Base-by-base conservation (phyloP, 1,140 invertebrate genomes). In the Coenobita brevimanus region DNA sequence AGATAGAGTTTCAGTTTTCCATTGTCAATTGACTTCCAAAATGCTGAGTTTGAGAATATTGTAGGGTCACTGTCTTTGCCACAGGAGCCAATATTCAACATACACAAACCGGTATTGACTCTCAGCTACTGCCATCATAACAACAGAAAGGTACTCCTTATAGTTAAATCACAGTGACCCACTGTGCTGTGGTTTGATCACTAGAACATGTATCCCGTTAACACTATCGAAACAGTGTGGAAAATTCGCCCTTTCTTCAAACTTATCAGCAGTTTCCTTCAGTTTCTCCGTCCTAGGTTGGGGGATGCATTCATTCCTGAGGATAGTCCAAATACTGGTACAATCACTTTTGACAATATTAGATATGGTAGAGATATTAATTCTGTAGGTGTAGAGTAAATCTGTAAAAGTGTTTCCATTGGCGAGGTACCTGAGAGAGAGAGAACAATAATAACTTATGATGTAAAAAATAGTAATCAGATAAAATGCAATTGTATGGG, bases 361-460 rank as follows among this genome's bases (percentile, higher is more conserved):
- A 54, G 46, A 80, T 80, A 80, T 27, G 50, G 46, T 80, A 46
- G 75, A 80, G 43, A 80, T 54, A 57, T 54, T 54, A 80, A 80
- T 80, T 80, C 76, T 80, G 76, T 80, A 80, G 46, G 76, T 80
- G 76, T 57, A 80, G 46, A 24, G 60, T 54, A 80, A 80, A n/a
- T 80, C 50, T 57, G 76, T 80, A 80, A 80, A 54, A n/a, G 76
- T 80, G 76, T 80, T 80, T 54, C 76, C 76, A 80, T 54, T 80
- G 76, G 50, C 76, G 60, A 80, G 76, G 76, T 57, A 80, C 76
- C 76, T 80, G 76, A n/a, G 76, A 80, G 50, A 80, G 76, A 80
- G 60, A 50, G 27, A 57, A 80, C 1, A 24, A 80, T n/a, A 30
- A 57, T 57, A 27, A 80, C 46, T 41, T 41, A 76, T 76, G 46